Percentiles rank a stretch among this genome's conserved stretches.
Evolutionary conservation across 2,113 vertebrate genomes (phyloP).

Genomic region (Leiothrix lutea): DNA sequence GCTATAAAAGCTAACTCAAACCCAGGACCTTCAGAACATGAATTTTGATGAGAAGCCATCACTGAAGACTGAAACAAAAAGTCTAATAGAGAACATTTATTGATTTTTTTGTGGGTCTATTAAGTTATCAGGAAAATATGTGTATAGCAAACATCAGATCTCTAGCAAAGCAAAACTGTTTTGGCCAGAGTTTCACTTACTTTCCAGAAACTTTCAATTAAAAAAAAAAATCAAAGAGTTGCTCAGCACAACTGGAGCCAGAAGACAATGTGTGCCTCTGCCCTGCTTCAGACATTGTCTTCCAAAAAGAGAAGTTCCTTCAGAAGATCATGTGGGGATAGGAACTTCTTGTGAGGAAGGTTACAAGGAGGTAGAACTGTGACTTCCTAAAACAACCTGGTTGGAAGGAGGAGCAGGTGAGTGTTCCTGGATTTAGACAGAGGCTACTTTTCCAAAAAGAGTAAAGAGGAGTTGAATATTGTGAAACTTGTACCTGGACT

Average conservation of each 20-base stretch:
- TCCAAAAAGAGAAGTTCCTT: not conserved
- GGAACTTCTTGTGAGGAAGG: not conserved
- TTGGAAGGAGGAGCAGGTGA: not conserved
- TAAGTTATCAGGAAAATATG: not conserved
- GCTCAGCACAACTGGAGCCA: not conserved
- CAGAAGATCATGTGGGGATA: not conserved
- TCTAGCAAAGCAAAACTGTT: not conserved
- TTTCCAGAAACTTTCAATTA: not conserved
- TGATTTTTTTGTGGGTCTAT: not conserved
- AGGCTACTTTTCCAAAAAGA: not conserved
- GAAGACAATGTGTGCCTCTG: rapidly evolving
- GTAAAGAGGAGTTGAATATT: not conserved
- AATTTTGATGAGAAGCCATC: not conserved
- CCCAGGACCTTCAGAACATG: not conserved
- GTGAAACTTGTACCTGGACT: not conserved
- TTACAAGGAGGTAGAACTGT: not conserved
- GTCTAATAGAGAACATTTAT: not conserved
- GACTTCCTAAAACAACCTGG: not conserved
- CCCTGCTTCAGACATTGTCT: not conserved
- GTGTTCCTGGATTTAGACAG: not conserved
- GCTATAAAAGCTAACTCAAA: not conserved
- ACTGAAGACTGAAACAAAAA: not conserved
- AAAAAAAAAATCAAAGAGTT: not conserved
- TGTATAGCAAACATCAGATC: not conserved
- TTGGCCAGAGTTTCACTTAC: not conserved